These are phyloP conservation scores for Pan troglodytes DNA, from an alignment of 2,113 vertebrate genomes.

Conservation along the genomic window NHGRI_mPanTro3-v2.1_pri NC_072412.2:24343501-24344000, in stretches of 20 bases:
- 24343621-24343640: neutral
- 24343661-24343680: accelerated
- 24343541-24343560: neutral
- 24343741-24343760: neutral
- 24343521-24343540: neutral
- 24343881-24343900: neutral
- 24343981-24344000: neutral
- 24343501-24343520: neutral
- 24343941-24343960: neutral
- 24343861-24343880: too few relatives aligned
- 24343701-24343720: neutral
- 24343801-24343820: neutral
- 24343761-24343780: neutral
- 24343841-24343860: accelerated
- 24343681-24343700: neutral
- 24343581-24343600: constrained; percentile 36
- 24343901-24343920: neutral
- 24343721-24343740: too few relatives aligned
- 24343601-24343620: neutral
- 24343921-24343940: neutral
- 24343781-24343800: neutral
- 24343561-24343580: neutral
- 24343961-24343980: neutral
- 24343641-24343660: neutral
- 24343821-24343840: neutral